Conservation (phyloP, 2,888 invertebrate genomes). For the Clivina fossor region DNA sequence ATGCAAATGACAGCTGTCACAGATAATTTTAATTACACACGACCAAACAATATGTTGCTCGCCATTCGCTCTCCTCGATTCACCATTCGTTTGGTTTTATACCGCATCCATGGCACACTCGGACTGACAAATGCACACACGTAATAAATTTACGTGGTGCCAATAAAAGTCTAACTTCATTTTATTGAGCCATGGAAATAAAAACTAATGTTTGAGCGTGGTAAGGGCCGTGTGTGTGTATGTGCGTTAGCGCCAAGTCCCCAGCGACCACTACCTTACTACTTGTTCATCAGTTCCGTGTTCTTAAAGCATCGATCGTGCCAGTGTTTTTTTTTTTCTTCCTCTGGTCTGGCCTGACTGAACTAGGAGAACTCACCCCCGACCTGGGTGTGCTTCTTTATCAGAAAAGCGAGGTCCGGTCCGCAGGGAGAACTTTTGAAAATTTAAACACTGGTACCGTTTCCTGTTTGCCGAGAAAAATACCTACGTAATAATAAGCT, state of each 20-base stretch:
- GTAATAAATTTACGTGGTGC: constrained; percentile 29
- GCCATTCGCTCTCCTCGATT: constrained; percentile 3
- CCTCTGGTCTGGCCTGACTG: no score
- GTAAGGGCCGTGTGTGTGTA: neutral
- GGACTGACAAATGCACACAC: constrained; percentile 10
- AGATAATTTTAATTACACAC: constrained; percentile 30
- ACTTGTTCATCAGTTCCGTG: constrained; percentile 31
- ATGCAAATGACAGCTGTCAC: constrained; percentile 32
- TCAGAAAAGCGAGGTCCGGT: constrained; percentile 27
- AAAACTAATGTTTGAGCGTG: constrained; percentile 24
- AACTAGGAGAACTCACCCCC: no score
- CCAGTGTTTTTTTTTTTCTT: constrained; percentile 17
- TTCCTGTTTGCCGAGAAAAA: constrained; percentile 24
- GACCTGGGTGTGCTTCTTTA: no score
- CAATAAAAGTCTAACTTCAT: constrained; percentile 32
- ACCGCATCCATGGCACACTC: neutral
- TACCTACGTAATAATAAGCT: constrained; percentile 31
- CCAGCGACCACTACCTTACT: constrained; percentile 13
- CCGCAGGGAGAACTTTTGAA: constrained; percentile 30
- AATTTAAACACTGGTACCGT: constrained; percentile 31
- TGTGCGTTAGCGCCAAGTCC: constrained; percentile 13
- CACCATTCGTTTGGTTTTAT: constrained; percentile 25
- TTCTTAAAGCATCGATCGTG: constrained; percentile 31
- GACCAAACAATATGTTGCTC: constrained; percentile 11
- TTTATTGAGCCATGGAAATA: constrained; percentile 33